phyloP scores from a whole-genome alignment of 2,113 vertebrate species.

The Oreamnos americanus region DNA sequence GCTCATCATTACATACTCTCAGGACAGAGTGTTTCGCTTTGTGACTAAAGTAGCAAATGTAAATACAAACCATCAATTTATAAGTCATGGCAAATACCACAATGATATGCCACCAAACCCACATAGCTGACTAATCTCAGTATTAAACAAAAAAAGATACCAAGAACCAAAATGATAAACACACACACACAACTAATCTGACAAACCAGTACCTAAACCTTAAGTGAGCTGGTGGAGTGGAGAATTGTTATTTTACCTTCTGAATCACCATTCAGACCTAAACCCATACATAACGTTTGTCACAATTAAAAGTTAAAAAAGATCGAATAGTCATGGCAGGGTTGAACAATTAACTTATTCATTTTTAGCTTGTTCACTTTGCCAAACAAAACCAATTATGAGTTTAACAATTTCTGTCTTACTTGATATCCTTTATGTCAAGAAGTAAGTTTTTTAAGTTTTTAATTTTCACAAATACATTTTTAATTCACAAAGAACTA shows the following conservation, averaged over 20 bases:
- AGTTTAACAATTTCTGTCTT: background rate
- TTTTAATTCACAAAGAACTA: constrained; percentile 9
- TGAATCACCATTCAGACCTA: background rate
- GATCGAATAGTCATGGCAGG: background rate
- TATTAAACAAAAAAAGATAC: background rate
- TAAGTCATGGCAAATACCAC: background rate
- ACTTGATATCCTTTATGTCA: background rate
- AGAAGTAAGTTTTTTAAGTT: background rate
- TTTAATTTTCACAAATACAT: constrained; percentile 33
- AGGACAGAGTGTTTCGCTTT: constrained; percentile 11
- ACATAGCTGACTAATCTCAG: background rate
- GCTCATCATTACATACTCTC: background rate
- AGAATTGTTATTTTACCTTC: background rate
- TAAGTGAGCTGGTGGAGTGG: background rate
- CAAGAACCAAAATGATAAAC: background rate
- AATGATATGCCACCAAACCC: background rate
- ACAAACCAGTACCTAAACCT: background rate
- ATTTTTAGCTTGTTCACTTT: constrained; percentile 4
- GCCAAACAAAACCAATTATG: background rate
- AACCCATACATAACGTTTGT: background rate
- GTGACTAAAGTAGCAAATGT: constrained; percentile 10
- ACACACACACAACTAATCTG: background rate
- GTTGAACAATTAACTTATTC: background rate
- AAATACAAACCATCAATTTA: constrained; percentile 28
- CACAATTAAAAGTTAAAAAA: background rate